Conservation (phyloP, 2,888 invertebrate genomes). For the Apamea crenata region DNA sequence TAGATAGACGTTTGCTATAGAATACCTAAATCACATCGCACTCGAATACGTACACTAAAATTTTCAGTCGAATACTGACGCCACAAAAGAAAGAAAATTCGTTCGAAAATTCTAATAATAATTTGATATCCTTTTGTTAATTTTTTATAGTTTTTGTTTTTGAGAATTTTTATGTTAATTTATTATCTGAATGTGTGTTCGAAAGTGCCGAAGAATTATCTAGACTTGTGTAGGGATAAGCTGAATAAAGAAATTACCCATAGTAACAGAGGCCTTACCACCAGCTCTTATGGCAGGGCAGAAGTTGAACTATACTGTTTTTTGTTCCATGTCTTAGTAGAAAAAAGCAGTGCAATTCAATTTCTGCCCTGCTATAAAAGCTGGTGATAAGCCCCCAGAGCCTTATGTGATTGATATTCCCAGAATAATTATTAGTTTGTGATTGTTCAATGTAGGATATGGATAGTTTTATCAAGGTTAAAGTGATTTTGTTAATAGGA, state of each 20-base stretch:
- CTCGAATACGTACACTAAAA: not conserved
- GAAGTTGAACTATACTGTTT: no score
- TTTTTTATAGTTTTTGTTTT: slow-evolving; percentile 4
- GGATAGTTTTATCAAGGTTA: not conserved
- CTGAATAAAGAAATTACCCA: not conserved
- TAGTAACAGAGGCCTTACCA: no score
- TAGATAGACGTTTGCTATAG: not conserved
- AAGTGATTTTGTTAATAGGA: slow-evolving; percentile 23
- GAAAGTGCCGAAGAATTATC: not conserved
- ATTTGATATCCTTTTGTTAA: slow-evolving; percentile 3
- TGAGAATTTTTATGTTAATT: not conserved
- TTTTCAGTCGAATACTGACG: not conserved
- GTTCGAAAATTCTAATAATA: not conserved
- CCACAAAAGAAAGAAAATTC: not conserved
- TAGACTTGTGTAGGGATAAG: not conserved
- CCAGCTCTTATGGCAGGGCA: no score
- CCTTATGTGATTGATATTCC: not conserved
- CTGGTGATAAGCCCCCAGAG: no score
- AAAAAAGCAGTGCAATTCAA: no score
- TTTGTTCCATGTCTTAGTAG: no score
- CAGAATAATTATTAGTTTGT: not conserved
- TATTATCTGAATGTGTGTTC: not conserved
- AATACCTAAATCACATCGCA: not conserved
- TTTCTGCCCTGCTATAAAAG: no score
- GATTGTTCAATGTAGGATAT: not conserved